Evolutionary conservation across 92 coral and sea anemone species (phyloP), one percentile per base, ranked within the genome.

Genomic region (Montipora capitata): DNA sequence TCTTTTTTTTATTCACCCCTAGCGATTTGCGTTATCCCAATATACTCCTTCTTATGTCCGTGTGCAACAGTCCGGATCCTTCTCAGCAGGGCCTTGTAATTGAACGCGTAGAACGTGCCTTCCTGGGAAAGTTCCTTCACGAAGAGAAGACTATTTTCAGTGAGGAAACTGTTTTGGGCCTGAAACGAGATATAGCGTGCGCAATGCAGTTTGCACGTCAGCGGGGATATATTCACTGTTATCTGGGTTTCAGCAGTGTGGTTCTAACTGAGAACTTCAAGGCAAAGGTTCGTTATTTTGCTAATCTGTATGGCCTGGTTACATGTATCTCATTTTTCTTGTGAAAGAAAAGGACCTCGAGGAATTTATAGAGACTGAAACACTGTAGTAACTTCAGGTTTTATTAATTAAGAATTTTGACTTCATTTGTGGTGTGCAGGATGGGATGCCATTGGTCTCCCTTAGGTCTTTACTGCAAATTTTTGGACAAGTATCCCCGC

Each of bases 21-120:
- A 96, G 99, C 51, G 89, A 91, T 56, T 91, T 96, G n/a, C 96
- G 98, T 57, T 98, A 96, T 78, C 98, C 99, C 57, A 94, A 95
- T 61, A 85, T 96, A 16, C 83, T 91, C 38, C 88, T 92, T 56
- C 91, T 96, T 51, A 87, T 95, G 85, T 88, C 96, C 9, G 92
- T 93, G 5, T 93, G 96, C 70, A 87, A 81, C 41, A 94, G 96
- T 16, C 89, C 93, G 8, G 79, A 91, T 12, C 40, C 88, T 1
- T 65, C 73, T 70, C 92, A 92, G 59, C 91, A 70, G 65, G 86
- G 94, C 77, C 87, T 96, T 17, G 93, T 95, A 41, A 68, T 96
- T 65, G 99, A 96, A 71, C 93, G 93, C 3, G 90, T 92, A 1
- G 98, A 93, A 61, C 68, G 87, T 68, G 70, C 69, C 68, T 82